Percentiles rank a stretch among this genome's conserved stretches.
These are phyloP conservation scores for Tragelaphus imberbis DNA, from an alignment of 2,113 vertebrate genomes.

Conservation along the genomic window DNA sequence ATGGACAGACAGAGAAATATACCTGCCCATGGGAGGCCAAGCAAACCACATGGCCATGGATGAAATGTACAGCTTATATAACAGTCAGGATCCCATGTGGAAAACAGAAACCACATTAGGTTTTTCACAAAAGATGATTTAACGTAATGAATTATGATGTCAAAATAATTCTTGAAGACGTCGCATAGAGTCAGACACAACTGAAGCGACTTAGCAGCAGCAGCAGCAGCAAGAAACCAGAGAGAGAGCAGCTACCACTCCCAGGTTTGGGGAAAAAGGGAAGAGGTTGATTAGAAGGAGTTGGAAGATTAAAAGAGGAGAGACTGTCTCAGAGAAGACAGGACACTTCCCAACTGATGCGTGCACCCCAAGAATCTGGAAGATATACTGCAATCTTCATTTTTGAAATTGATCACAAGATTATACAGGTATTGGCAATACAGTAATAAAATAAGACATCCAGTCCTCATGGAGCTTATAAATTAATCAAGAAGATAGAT, in stretches of 20 bases:
- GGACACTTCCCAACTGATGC: neutral
- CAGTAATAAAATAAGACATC: neutral
- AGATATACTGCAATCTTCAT: neutral
- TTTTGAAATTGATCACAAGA: neutral
- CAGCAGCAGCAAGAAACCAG: neutral
- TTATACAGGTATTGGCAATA: neutral
- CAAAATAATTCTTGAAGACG: neutral
- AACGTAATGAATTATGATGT: neutral
- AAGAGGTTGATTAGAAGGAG: neutral
- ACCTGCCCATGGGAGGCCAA: neutral
- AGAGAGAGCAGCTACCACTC: neutral
- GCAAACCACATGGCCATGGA: neutral
- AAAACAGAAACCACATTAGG: neutral
- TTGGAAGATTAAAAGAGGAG: neutral
- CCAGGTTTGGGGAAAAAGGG: neutral
- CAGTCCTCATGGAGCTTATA: neutral
- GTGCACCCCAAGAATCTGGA: neutral
- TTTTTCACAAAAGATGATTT: neutral
- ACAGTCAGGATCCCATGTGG: neutral
- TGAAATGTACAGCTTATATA: neutral
- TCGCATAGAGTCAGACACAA: too few relatives aligned
- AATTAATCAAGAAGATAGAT: conserved; percentile 5
- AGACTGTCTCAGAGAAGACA: neutral
- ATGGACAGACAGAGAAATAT: neutral
- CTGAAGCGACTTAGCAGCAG: too few relatives aligned